Conservation (phyloP, 2,888 invertebrate species). For the Drosophila maculinotata region DNA sequence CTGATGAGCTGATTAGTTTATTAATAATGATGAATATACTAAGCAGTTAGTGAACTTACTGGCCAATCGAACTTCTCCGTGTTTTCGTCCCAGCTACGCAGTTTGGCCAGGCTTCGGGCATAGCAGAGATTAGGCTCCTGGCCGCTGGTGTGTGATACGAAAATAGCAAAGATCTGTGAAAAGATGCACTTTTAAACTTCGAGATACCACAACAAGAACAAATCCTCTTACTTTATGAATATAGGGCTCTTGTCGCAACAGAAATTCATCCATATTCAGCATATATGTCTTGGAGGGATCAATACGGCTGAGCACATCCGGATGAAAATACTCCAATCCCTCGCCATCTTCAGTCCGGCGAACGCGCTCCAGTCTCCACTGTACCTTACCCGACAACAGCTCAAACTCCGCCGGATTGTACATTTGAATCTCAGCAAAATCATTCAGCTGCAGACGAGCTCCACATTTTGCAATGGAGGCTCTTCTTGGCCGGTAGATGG, state of each 20-base stretch:
- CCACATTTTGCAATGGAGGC: conserved; percentile 24
- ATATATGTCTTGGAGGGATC: conserved; percentile 45
- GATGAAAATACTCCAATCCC: conserved; percentile 42
- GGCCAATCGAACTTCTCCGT: conserved; percentile 39
- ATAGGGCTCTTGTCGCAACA: conserved; percentile 50
- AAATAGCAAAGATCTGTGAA: conserved; percentile 42
- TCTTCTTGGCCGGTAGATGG: background rate
- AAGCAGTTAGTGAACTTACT: conserved; percentile 19
- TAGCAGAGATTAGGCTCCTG: conserved; percentile 35
- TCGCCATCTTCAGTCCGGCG: conserved; percentile 31
- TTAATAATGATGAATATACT: background rate
- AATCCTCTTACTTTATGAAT: conserved; percentile 56
- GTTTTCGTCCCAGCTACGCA: conserved; percentile 47
- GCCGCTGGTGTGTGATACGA: conserved; percentile 34
- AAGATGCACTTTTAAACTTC: too few relatives aligned
- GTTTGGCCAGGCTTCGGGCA: conserved; percentile 38
- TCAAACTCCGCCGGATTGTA: conserved; percentile 21
- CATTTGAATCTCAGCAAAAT: conserved; percentile 37
- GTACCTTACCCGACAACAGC: conserved; percentile 18
- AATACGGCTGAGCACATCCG: conserved; percentile 23
- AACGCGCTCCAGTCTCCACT: conserved; percentile 42
- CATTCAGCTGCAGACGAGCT: conserved; percentile 33
- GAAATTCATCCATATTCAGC: conserved; percentile 44
- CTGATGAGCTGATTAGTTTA: conserved; percentile 18
- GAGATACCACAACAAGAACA: too few relatives aligned